Evolutionary conservation across 1,140 invertebrate species (phyloP), one percentile per base, ranked within the genome.

Genomic region (Sycophaga agraensis): DNA sequence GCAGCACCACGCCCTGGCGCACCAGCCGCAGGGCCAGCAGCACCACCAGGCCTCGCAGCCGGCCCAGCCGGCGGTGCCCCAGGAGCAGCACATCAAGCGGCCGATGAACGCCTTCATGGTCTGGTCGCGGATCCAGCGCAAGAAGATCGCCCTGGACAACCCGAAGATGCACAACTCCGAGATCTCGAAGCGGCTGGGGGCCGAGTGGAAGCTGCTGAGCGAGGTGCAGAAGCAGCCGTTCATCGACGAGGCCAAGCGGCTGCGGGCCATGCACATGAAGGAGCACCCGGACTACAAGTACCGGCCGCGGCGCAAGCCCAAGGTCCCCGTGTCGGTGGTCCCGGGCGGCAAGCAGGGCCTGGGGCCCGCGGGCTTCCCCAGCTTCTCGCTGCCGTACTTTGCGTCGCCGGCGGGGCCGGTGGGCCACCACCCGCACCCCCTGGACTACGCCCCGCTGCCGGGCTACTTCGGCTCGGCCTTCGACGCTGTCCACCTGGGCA

Each of bases 81-180:
- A 82, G 17, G 87, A 89, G 68, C 58, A 82, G 72, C 75, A 89
- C 11, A 96, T 99, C 14, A 99, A 99, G 78, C 83, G 97, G 39
- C 97, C 97, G 0, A 99, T 99, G 97, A 99, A 99, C 82, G 96
- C 97, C 7, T 99, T 99, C 79, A 99, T 99, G 96, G 97, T 99
- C 8, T 99, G 97, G 97, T 97, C 95, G 3, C 82, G 97, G 0
- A 96, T 96, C 0, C 96, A 98, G 75, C 84, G 97, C 48, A 86
- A 97, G 63, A 98, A 99, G 83, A 99, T 99, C 92, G 96, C 97
- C 0, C 93, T 95, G 68, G 96, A 98, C 70, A 98, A 99, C 78
- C 97, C 97, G 0, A 99, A 99, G 82, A 99, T 99, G 97, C 97
- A 99, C 82, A 99, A 99, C 73, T 97, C 93, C 0, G 96, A 99